These are phyloP conservation scores for Bergia sp. DNA, from an alignment of 92 coral and sea anemone genomes.

Conservation along the genomic window DNA sequence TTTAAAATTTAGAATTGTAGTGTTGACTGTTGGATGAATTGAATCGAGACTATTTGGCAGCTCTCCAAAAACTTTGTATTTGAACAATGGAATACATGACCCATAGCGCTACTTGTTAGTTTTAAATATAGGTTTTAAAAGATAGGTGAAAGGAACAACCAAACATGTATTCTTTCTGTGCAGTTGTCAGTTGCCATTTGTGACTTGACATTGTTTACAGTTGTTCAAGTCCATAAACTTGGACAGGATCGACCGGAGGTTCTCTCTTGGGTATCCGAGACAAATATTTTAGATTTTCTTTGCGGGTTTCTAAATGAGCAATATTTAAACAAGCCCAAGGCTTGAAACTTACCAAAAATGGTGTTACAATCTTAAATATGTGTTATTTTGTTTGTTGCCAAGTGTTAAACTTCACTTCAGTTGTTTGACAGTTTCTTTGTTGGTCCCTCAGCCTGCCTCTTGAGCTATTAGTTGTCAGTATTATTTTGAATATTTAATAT, in stretches of 20 bases:
- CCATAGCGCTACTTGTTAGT: not conserved
- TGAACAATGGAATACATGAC: constrained; percentile 18
- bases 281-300: not conserved
- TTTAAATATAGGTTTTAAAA: not conserved
- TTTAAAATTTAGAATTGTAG: not conserved
- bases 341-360: not conserved
- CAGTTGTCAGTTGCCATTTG: constrained; percentile 12
- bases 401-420: not conserved
- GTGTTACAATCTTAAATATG: not conserved
- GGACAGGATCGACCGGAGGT: not conserved
- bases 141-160: not conserved
- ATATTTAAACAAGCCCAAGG: not conserved
- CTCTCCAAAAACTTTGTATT: not conserved
- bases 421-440: not conserved
- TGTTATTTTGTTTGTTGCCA: not conserved
- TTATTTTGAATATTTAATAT: not conserved
- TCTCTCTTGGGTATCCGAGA: not conserved
- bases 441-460: not conserved
- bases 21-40: not conserved
- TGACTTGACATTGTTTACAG: constrained; percentile 18
- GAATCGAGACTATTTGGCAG: not conserved
- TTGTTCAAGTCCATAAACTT: not conserved
- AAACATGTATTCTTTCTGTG: constrained; percentile 3
- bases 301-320: not conserved
- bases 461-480: too few relatives aligned